Percentiles rank a stretch among this genome's conserved stretches.
phyloP scores from a whole-genome alignment of 2,888 invertebrate genomes.

The Zaprionus bogoriensis region DNA sequence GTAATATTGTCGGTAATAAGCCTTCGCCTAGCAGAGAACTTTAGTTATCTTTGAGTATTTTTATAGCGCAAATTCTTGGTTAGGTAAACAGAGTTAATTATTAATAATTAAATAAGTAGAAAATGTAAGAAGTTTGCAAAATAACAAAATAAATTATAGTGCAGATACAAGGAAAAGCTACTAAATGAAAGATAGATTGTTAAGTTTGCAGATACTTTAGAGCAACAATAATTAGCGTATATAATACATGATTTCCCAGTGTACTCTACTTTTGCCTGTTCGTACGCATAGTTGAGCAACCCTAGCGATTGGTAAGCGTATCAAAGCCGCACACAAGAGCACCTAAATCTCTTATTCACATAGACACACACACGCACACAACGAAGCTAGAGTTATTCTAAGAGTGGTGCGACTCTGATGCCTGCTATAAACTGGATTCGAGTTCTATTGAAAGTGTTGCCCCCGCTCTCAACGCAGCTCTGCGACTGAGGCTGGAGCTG shows the following conservation, averaged over 20 bases:
- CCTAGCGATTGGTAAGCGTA: neutral
- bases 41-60: no score
- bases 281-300: constrained; percentile 4
- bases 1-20: no score
- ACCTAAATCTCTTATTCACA: constrained; percentile 10
- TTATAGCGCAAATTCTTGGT: no score
- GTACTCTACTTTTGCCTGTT: neutral
- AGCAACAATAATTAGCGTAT: no score
- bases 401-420: constrained; percentile 41
- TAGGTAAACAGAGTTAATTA: no score
- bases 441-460: constrained; percentile 76
- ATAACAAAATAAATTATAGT: no score
- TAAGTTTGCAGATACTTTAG: no score
- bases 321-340: constrained; percentile 3
- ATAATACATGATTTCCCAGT: neutral
- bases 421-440: constrained; percentile 63
- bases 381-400: constrained; percentile 16
- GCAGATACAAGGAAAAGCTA: no score
- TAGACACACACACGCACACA: constrained; percentile 9
- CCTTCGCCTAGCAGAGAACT: no score
- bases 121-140: no score
- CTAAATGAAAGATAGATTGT: no score
- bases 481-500: constrained; percentile 5
- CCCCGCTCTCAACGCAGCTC: constrained; percentile 2
- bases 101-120: no score